Conservation (phyloP, 1,140 invertebrate species). For the Microplitis demolitor region DNA sequence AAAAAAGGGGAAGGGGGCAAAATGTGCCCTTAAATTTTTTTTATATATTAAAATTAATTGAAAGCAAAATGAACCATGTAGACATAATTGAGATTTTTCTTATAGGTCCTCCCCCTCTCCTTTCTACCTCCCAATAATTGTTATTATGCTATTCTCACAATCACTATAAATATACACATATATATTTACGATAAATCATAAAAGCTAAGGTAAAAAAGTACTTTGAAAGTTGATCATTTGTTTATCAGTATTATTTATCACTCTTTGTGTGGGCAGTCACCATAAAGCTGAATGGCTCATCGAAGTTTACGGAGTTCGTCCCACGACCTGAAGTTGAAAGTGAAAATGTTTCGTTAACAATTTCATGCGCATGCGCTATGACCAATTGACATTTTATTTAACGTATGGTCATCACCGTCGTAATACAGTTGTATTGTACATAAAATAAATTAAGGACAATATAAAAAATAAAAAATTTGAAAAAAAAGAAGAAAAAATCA, state of each 20-base stretch:
- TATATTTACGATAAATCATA: not conserved
- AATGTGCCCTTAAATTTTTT: too few species aligned
- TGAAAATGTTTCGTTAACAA: not conserved
- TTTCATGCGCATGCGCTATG: not conserved
- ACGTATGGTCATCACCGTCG: not conserved
- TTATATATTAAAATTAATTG: too few species aligned
- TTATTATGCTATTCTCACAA: too few species aligned
- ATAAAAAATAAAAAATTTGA: not conserved
- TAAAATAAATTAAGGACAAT: not conserved
- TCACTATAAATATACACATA: too few species aligned
- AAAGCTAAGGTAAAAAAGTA: not conserved
- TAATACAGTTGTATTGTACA: not conserved
- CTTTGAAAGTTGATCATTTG: not conserved
- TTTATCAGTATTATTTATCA: not conserved
- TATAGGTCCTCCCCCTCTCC: too few species aligned
- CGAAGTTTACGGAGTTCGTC: not conserved
- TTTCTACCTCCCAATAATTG: too few species aligned
- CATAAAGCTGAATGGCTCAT: not conserved
- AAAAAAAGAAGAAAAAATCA: not conserved
- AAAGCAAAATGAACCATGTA: too few species aligned
- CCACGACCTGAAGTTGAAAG: not conserved
- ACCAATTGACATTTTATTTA: not conserved
- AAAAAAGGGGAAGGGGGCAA: too few species aligned
- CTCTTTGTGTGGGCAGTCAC: not conserved
- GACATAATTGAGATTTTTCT: too few species aligned